Conservation (phyloP, 2,113 vertebrate genomes). For the Pipra filicauda region DNA sequence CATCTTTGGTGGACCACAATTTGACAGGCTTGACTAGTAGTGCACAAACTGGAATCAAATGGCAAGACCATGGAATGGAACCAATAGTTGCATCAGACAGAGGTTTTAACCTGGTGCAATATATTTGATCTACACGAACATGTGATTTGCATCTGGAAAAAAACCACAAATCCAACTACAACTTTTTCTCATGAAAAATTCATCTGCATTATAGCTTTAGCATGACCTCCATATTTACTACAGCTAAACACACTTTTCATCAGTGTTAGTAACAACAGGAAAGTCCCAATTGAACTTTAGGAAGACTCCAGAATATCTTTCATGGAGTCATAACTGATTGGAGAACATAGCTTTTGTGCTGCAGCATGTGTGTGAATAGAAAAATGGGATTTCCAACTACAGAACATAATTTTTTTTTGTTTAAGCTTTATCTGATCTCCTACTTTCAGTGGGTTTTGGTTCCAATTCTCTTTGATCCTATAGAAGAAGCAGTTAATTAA, state of each 20-base stretch:
- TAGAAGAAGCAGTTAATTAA: constrained; percentile 28
- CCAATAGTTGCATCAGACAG: background rate
- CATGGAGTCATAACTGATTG: background rate
- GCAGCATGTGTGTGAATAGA: background rate
- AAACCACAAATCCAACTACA: background rate
- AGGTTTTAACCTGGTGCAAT: background rate
- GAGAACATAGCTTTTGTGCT: background rate
- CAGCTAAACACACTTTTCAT: background rate
- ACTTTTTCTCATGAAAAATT: background rate
- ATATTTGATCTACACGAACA: background rate
- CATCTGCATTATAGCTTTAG: background rate
- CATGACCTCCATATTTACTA: background rate
- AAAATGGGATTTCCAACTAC: background rate
- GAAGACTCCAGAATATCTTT: background rate
- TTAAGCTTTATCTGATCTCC: background rate
- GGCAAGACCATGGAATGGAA: background rate
- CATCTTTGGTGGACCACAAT: background rate
- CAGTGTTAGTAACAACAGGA: background rate
- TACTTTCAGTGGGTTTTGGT: background rate
- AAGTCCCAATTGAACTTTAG: background rate
- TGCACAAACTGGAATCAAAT: background rate
- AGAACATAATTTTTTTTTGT: background rate
- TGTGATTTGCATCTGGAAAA: background rate
- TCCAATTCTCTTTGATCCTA: background rate
- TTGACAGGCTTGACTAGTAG: background rate